A percentile compares a stretch with the other conserved stretches of the same genome.
phyloP scores from a whole-genome alignment of 2,113 vertebrate genomes.

The Cephalopterus ornatus region DNA sequence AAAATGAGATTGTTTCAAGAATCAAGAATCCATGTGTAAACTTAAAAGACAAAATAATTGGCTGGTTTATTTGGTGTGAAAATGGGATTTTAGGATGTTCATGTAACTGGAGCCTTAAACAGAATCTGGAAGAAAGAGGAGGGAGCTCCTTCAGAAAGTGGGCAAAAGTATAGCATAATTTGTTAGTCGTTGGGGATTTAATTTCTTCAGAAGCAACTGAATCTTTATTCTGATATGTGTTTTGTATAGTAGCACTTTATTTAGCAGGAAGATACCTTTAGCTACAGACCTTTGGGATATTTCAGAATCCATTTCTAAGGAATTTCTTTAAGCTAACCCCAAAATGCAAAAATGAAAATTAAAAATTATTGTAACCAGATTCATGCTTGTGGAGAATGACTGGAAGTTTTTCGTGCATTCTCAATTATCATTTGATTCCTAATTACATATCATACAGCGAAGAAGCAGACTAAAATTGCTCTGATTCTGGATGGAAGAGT shows the following conservation, averaged over 20 bases:
- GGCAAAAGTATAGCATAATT: not conserved
- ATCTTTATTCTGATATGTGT: not conserved
- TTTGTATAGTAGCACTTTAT: not conserved
- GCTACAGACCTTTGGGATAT: not conserved
- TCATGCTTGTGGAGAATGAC: not conserved
- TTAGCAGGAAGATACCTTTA: not conserved
- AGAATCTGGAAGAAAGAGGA: not conserved
- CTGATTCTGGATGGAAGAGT: not conserved
- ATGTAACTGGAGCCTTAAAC: not conserved
- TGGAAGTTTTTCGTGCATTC: not conserved
- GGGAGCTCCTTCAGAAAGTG: not conserved
- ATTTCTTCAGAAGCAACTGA: not conserved
- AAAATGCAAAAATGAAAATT: not conserved
- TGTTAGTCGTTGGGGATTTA: not conserved
- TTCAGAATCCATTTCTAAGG: not conserved
- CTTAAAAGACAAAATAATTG: not conserved
- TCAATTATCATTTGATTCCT: not conserved
- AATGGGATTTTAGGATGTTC: not conserved
- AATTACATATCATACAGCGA: not conserved
- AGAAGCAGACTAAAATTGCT: not conserved
- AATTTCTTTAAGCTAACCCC: not conserved
- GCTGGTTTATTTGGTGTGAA: not conserved
- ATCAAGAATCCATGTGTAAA: not conserved
- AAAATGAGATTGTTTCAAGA: not conserved
- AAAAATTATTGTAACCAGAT: not conserved